phyloP scores from a whole-genome alignment of 2,113 vertebrate genomes.

The human (Homo sapiens) region GRCh38 chr3:53561001-53561500 shows the following conservation, averaged over 20 bases:
- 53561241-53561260: neutral
- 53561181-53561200: neutral
- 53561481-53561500: neutral
- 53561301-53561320: neutral
- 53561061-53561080: neutral
- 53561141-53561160: neutral
- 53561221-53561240: neutral
- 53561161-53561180: neutral
- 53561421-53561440: neutral
- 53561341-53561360: neutral
- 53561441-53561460: neutral
- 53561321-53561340: neutral
- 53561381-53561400: neutral
- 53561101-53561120: neutral
- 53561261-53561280: neutral
- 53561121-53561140: neutral
- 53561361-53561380: neutral
- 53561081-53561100: neutral
- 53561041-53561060: neutral
- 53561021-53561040: neutral
- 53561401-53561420: neutral
- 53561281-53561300: neutral
- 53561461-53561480: neutral
- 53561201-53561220: fast-evolving
- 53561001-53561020: neutral